Conservation (phyloP, 2,888 invertebrate genomes). For the Scrobipalpa atriplicella region DNA sequence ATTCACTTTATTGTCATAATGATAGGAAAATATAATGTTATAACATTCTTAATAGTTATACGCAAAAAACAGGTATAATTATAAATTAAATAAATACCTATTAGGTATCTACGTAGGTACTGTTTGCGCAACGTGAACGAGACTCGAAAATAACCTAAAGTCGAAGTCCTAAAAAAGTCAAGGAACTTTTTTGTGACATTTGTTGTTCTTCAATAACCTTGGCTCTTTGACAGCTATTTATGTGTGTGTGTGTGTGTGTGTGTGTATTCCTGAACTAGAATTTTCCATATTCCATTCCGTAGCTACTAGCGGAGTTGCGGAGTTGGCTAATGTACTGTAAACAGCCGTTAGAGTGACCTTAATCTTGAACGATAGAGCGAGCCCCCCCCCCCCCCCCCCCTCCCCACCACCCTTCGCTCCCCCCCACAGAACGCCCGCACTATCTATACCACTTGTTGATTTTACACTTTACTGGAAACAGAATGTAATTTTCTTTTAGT, state of each 20-base stretch:
- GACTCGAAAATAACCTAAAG: neutral
- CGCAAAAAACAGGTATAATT: neutral
- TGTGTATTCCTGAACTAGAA: conserved; percentile 11
- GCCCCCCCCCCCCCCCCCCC: neutral
- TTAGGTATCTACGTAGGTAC: neutral
- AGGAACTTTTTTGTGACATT: neutral
- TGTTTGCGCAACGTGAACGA: neutral
- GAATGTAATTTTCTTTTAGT: neutral
- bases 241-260: neutral
- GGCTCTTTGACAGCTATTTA: neutral
- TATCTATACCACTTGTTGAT: conserved; percentile 9
- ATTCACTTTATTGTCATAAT: neutral
- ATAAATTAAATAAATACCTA: neutral
- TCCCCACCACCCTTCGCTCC: neutral
- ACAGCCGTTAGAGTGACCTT: conserved; percentile 16
- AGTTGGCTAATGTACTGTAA: conserved; percentile 16
- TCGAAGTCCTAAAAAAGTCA: conserved; percentile 4
- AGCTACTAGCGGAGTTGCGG: neutral
- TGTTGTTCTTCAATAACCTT: conserved; percentile 10
- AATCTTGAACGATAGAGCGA: conserved; percentile 22
- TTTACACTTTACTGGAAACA: neutral
- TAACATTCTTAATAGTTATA: too few species aligned
- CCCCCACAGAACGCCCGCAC: neutral
- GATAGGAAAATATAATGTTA: neutral
- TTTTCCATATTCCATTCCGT: conserved; percentile 2